Base-by-base conservation (phyloP, 2,113 vertebrate genomes). In the Indri indri region DNA sequence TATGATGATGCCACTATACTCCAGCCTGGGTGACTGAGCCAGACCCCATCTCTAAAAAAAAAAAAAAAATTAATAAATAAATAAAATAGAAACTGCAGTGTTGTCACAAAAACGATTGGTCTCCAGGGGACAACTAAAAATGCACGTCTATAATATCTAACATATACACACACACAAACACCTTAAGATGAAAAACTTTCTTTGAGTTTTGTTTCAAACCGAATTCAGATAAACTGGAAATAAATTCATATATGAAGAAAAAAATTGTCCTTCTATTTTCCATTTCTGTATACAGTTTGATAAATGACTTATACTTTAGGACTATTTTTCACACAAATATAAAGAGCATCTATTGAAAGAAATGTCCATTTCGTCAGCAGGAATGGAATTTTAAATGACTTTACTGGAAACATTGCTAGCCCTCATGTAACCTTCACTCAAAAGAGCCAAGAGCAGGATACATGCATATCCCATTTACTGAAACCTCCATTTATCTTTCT, bases 301-400 rank as follows among this genome's bases (percentile, higher is more conserved):
- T 42, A 91, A 96, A 74, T 34, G 37, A 88, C 40, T 81, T 96
- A 37, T 74, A 85, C 47, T 74, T 93, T 54, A 93, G 40, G n/a
- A 50, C 22, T 88, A 84, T 84, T 97, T 95, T 94, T 66, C 52
- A 96, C 23, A 86, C 20, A 96, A 81, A 84, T 92, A 91, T 88
- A 80, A 82, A 82, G 34, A 97, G 83, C 68, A 86, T 3, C 70
- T 34, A 76, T 50, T 52, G 57, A 91, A 96, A 97, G 65, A 79
- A 95, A 95, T 88, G 34, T 74, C 40, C 32, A 14, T 50, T 3
- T 71, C 90, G 23, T 88, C 68, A 90, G 30, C 50, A 94, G 88
- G n/a, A 95, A 96, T 47, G 50, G 16, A 80, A 92, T 66, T 70
- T 89, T 93, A 80, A 95, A 83, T 97, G 68, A 76, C 50, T 94